A percentile compares a stretch with the other conserved stretches of the same genome.
Evolutionary conservation across 2,797 vertebrate species (phyloP).

Genomic region (Champsocephalus gunnari): DNA sequence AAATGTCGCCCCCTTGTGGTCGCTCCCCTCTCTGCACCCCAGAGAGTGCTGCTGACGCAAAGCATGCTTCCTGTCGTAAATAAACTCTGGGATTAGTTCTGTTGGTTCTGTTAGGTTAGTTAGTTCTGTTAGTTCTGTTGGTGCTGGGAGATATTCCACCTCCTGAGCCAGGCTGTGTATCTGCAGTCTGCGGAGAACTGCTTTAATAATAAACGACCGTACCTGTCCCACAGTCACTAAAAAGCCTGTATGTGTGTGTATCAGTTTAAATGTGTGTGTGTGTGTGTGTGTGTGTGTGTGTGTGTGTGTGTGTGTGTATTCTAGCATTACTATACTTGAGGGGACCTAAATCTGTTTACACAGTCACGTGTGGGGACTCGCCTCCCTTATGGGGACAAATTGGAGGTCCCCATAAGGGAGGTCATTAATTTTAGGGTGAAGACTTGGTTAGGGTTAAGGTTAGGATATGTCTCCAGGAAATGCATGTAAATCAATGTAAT

Average conservation of each 20-base stretch:
- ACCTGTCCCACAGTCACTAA: constrained; percentile 13
- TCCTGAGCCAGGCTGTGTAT: constrained; percentile 17
- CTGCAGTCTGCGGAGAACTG: constrained; percentile 21
- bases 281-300: constrained; percentile 12
- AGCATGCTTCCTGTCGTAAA: constrained; percentile 78
- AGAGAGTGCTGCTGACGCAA: constrained; percentile 67
- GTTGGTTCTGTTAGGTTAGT: constrained; percentile 41
- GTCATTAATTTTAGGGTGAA: no score
- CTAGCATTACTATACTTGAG: no score
- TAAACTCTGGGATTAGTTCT: constrained; percentile 57
- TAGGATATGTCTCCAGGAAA: no score
- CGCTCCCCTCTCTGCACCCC: neutral
- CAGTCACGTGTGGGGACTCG: no score
- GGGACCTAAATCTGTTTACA: no score
- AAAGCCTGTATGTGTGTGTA: neutral
- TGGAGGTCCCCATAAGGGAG: no score
- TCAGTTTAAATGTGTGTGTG: neutral
- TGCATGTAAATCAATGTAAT: no score
- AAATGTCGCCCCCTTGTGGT: constrained; percentile 73
- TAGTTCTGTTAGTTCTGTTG: neutral
- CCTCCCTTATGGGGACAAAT: no score
- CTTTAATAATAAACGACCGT: constrained; percentile 33
- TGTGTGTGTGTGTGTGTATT: no score
- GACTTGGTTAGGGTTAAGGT: no score
- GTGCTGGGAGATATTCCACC: constrained; percentile 21